A percentile compares a stretch with the other conserved stretches of the same genome.
Conservation (phyloP, 2,888 invertebrate species). For the Cryptus viduatorius region DNA sequence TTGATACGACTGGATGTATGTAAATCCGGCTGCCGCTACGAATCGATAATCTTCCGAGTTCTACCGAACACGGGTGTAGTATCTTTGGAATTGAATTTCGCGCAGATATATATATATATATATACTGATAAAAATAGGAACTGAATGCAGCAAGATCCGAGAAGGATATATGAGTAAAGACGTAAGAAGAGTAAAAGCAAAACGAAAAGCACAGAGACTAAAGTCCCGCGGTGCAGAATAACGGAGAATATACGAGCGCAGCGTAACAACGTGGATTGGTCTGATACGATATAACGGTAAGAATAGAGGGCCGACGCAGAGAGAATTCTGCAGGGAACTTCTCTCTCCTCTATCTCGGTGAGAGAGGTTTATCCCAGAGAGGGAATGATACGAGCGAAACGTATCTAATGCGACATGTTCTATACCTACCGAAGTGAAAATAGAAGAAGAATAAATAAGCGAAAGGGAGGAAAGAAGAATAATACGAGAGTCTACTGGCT, state of each 20-base stretch:
- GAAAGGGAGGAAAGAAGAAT: not conserved
- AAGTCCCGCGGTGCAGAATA: not conserved
- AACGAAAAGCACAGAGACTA: not conserved
- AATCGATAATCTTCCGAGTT: not conserved
- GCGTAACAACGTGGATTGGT: not conserved
- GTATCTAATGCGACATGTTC: slow-evolving; percentile 31
- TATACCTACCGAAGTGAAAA: not conserved
- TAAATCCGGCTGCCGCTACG: not conserved
- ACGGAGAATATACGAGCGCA: not conserved
- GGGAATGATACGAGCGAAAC: slow-evolving; percentile 3
- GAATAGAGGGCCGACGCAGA: not conserved
- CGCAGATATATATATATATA: not conserved
- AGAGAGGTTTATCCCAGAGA: slow-evolving; percentile 19
- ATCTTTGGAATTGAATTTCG: not conserved
- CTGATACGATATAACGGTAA: not conserved
- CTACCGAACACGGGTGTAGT: not conserved
- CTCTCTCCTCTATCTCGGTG: not conserved
- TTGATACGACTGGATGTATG: not conserved
- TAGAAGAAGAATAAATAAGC: not conserved
- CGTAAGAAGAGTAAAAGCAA: not conserved
- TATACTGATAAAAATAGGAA: not conserved
- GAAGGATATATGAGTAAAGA: not conserved
- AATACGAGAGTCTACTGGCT: not conserved
- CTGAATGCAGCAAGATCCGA: not conserved
- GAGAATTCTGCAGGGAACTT: not conserved